phyloP scores from a whole-genome alignment of 2,113 vertebrate species.

The Xiphophorus hellerii region DNA sequence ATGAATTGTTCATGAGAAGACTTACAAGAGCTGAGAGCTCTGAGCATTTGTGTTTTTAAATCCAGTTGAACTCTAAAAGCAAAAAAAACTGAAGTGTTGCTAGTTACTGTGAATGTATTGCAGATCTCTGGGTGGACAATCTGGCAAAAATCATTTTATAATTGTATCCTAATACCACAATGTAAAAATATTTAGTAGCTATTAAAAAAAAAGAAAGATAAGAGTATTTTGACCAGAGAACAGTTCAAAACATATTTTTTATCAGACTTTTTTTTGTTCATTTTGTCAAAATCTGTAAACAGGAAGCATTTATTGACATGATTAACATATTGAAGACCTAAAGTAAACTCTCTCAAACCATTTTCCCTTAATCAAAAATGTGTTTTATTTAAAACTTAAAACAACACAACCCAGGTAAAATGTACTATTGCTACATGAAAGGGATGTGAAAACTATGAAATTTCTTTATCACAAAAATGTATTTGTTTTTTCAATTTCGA shows the following conservation, averaged over 20 bases:
- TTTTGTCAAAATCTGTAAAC: too few species aligned
- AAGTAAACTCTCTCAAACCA: background rate
- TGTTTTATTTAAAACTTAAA: background rate
- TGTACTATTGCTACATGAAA: background rate
- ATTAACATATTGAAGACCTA: background rate
- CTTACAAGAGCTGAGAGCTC: slow-evolving; percentile 17
- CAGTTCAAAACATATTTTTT: background rate
- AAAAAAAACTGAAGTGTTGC: background rate
- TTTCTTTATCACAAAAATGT: too few species aligned
- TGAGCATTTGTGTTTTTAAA: slow-evolving; percentile 9
- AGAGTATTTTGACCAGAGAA: background rate
- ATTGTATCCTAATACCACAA: background rate
- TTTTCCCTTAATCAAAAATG: background rate
- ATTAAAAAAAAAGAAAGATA: background rate
- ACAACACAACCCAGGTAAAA: background rate
- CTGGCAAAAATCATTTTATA: background rate
- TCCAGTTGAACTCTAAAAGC: background rate
- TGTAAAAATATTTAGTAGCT: too few species aligned
- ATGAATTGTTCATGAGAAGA: slow-evolving; percentile 51
- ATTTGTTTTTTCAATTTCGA: too few species aligned
- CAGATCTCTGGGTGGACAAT: too few species aligned
- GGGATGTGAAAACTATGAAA: too few species aligned
- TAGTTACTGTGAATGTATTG: background rate
- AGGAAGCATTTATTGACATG: background rate
- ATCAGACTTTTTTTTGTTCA: background rate